Evolutionary conservation across 2,797 vertebrate species (phyloP).

Genomic region (Anguilla obscura): DNA sequence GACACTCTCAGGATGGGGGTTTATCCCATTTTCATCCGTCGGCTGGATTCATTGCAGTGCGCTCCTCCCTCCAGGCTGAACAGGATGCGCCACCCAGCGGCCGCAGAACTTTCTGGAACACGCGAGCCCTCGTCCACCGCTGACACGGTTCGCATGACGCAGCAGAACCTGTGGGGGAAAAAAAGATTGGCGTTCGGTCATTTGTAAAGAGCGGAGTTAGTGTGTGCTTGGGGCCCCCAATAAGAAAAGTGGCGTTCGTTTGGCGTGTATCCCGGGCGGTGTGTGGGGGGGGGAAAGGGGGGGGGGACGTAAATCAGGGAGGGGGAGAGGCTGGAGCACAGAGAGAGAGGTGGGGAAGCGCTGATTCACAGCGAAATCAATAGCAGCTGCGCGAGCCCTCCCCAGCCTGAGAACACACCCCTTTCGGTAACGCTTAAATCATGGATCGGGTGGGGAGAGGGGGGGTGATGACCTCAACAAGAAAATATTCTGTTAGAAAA

Average conservation of each 20-base stretch:
- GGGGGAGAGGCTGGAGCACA: not conserved
- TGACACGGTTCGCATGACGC: not conserved
- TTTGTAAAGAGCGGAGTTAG: constrained; percentile 16
- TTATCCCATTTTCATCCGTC: no score
- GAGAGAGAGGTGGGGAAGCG: not conserved
- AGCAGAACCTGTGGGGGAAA: not conserved
- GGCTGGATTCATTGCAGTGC: no score
- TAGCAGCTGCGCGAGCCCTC: constrained; percentile 12
- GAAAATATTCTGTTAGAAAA: constrained; percentile 14
- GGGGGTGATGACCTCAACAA: constrained; percentile 31
- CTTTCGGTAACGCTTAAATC: constrained; percentile 28
- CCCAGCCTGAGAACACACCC: not conserved
- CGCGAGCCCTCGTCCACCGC: not conserved
- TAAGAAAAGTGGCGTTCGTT: constrained; percentile 18
- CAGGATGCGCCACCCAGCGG: not conserved
- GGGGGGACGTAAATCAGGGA: not conserved
- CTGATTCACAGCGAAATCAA: constrained; percentile 34
- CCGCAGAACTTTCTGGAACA: not conserved
- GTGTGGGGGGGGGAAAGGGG: not conserved
- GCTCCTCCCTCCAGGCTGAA: not conserved
- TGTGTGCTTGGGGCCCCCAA: not conserved
- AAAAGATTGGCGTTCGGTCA: constrained; percentile 6
- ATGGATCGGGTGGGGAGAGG: not conserved
- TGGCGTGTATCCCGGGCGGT: not conserved
- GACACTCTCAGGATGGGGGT: no score